Conservation (phyloP, 2,113 vertebrate species). For the Carassius gibelio region DNA sequence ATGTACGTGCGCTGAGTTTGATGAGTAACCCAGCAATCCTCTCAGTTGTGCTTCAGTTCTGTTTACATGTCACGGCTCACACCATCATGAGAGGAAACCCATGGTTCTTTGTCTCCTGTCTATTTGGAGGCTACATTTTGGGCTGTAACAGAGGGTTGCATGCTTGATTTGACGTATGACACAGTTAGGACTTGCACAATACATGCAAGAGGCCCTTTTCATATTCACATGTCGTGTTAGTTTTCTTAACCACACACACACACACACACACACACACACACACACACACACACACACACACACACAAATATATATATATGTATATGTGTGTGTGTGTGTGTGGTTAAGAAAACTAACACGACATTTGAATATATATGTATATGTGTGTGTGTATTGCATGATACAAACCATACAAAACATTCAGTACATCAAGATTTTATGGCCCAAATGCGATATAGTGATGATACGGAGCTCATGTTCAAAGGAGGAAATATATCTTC, state of each 20-base stretch:
- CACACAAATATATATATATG: too few species aligned
- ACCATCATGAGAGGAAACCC: slow-evolving; percentile 14
- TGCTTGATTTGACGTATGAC: slow-evolving; percentile 44
- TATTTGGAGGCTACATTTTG: not conserved
- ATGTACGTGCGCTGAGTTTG: slow-evolving; percentile 56
- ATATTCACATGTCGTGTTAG: not conserved
- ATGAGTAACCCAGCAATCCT: slow-evolving; percentile 50
- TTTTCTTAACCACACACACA: not conserved
- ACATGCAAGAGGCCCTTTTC: not conserved
- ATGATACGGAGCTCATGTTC: not conserved
- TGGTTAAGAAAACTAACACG: too few species aligned
- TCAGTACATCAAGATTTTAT: too few species aligned
- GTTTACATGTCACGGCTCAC: slow-evolving; percentile 40
- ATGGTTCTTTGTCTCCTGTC: not conserved
- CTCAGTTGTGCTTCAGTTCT: slow-evolving; percentile 39
- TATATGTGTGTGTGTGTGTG: too few species aligned
- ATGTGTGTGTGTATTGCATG: too few species aligned
- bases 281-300: too few species aligned
- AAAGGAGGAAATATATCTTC: not conserved
- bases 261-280: too few species aligned
- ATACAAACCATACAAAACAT: too few species aligned
- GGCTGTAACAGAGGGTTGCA: not conserved
- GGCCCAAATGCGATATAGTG: too few species aligned
- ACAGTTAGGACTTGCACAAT: not conserved
- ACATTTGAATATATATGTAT: too few species aligned